Base-by-base conservation (phyloP, 2,797 vertebrate species). In the Sebastes oblongus region DNA sequence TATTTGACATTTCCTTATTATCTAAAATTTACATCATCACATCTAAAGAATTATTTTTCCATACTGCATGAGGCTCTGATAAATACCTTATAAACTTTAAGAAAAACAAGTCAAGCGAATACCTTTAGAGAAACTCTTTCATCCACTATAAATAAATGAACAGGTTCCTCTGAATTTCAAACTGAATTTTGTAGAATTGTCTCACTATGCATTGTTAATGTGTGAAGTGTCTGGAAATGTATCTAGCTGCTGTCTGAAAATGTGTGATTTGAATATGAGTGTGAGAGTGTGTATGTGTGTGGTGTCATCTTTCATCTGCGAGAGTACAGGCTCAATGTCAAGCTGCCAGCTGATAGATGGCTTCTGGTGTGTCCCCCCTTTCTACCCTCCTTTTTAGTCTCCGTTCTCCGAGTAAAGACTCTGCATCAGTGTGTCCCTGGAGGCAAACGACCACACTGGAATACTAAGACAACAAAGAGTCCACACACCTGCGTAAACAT, bases 61-160 rank as follows among this genome's bases (percentile, higher is more conserved):
- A 34, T 42, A 22, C 25, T 29, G 65, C n/a, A 32, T 11, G 13
- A 27, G 58, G 30, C 32, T 27, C 0, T 36, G 24, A 87, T 62
- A 70, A 77, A 88, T 75, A 62, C 36, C 73, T 84, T 62, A 76
- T 61, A 77, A 78, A 78, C 46, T 82, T 85, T 68, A 60, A 72
- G 36, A 72, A 79, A 85, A 80, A 88, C 75, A 84, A 66, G 62
- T 27, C 78, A 52, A 77, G 56, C 27, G 60, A 83, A 79, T n/a
- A 71, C 68, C 75, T 86, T 76, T 54, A 60, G 64, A 85, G 25
- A 42, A 25, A 32, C 68, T 76, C 81, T 82, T 89, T 89, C 74
- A 90, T 82, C 75, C 36, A 20, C 27, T 6, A 89, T 90, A 59
- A 92, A 91, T 91, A 87, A 92, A 88, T 79, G 13, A 91, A 70